These are phyloP conservation scores for Dermatemys mawii DNA, from an alignment of 2,113 vertebrate species.

Conservation along the genomic window DNA sequence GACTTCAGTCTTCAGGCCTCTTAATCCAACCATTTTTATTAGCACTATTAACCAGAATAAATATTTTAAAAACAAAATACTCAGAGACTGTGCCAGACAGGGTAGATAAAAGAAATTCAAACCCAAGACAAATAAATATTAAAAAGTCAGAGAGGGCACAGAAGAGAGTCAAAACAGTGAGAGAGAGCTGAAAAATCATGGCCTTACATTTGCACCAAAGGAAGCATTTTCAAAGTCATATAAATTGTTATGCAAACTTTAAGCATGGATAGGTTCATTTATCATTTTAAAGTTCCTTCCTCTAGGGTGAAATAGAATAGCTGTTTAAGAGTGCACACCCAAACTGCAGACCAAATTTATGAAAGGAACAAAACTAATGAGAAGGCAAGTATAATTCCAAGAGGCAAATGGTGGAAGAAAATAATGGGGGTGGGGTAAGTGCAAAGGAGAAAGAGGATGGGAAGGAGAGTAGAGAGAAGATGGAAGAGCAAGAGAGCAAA, in stretches of 20 bases:
- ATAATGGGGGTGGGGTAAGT: not conserved
- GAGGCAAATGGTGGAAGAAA: not conserved
- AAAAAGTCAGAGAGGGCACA: not conserved
- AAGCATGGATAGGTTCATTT: not conserved
- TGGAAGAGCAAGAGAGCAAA: not conserved
- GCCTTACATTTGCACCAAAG: not conserved
- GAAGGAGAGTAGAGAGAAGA: not conserved
- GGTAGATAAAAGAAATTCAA: not conserved
- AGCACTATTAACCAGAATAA: not conserved
- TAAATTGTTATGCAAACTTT: not conserved
- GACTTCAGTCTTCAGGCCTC: not conserved
- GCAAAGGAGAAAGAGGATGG: not conserved
- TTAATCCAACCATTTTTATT: not conserved
- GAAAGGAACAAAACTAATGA: not conserved
- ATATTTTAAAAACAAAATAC: slow-evolving; percentile 1
- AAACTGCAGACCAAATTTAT: not conserved
- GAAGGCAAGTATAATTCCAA: not conserved
- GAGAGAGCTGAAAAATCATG: not conserved
- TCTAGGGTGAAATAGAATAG: not conserved
- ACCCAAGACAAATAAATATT: not conserved
- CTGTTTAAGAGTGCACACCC: not conserved
- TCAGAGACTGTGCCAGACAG: not conserved
- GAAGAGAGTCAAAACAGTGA: not conserved
- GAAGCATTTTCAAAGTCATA: not conserved
- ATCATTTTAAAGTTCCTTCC: not conserved